Evolutionary conservation across 2,888 invertebrate species (phyloP), one percentile per base, ranked within the genome.

Genomic region (Helicoverpa assulta): DNA sequence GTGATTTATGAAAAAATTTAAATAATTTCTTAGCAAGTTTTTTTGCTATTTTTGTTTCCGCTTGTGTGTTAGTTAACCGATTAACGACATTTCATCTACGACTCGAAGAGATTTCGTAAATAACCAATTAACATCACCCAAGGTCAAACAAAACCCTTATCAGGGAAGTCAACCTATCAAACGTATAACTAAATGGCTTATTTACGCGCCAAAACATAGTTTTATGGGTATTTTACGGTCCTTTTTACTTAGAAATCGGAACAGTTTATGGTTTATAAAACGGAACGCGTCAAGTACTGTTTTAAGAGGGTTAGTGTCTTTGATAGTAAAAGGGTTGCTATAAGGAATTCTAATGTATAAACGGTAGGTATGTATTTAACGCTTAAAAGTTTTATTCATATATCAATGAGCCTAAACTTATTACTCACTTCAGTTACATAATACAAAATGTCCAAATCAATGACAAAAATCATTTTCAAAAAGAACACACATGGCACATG

Each of bases 191-290:
- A 63, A 76, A 70, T 43, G 62, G 56, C 64, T 73, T 62, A 78
- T 69, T 78, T 67, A 65, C 60, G 67, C 68, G 62, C 65, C 67
- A 82, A 85, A 85, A 82, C 59, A 78, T 72, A 73, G 81, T 75
- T 89, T 88, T 85, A 88, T 79, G 81, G 67, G 72, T 75, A 40
- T 84, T 89, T 87, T 89, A 89, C 85, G 84, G 81, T 85, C 84
- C 76, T 80, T 88, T 86, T 86, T 86, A 74, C 85, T 81, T 84
- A 85, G 77, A 82, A 88, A 89, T 88, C 76, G 80, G 70, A 67
- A 67, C 62, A 80, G 75, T 86, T 86, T 86, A 87, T 81, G 83
- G 76, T 66, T 66, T 80, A 81, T 81, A 78, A 84, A 86, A 80
- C 74, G 67, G 56, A 56, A 58, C 70, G 62, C 61, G 70, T 77